A percentile compares a stretch with the other conserved stretches of the same genome.
phyloP scores from a whole-genome alignment of 2,113 vertebrate genomes.

The Zosterops borbonicus region DNA sequence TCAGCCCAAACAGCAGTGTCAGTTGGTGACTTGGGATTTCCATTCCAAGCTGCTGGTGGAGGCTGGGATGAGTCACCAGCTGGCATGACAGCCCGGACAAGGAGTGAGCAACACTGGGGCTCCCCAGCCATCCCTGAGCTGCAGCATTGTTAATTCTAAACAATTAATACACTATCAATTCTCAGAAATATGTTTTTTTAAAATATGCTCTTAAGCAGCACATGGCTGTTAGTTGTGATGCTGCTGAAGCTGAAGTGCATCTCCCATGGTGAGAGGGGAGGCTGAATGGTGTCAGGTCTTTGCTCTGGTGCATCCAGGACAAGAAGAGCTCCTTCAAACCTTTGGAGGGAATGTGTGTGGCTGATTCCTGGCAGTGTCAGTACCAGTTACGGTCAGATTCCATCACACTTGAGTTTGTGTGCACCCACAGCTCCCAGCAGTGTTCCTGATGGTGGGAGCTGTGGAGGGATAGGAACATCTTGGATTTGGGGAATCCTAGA shows the following conservation, averaged over 20 bases:
- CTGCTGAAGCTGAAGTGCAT: neutral
- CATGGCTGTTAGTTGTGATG: rapidly evolving
- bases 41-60: neutral
- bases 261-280: rapidly evolving
- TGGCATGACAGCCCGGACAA: neutral
- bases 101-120: neutral
- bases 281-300: rapidly evolving
- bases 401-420: rapidly evolving
- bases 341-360: rapidly evolving
- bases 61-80: slow-evolving; percentile 41
- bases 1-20: neutral
- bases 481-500: neutral
- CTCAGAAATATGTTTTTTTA: neutral
- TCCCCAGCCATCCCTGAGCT: neutral
- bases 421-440: rapidly evolving
- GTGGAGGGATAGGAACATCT: neutral
- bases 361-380: neutral
- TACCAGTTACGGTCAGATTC: rapidly evolving
- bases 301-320: neutral
- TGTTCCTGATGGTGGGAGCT: neutral
- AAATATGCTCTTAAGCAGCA: rapidly evolving
- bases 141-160: neutral
- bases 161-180: neutral
- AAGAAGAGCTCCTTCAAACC: neutral
- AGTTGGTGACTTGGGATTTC: slow-evolving; percentile 16